Conservation (phyloP, 2,113 vertebrate species). For the Condylura cristata region DNA sequence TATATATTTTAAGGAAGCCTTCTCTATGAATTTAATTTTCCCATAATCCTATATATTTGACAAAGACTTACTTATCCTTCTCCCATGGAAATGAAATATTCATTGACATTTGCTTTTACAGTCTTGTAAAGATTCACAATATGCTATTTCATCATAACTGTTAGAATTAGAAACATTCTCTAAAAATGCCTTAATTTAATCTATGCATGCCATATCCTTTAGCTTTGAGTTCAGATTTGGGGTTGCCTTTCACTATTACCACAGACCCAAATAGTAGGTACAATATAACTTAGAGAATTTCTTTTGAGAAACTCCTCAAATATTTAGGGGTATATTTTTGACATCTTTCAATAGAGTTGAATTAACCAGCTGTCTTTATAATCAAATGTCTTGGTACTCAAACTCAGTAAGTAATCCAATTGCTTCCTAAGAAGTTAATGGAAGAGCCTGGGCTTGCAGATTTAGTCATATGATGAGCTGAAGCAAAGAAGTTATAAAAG, state of each 20-base stretch:
- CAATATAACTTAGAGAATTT: background rate
- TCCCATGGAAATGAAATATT: conserved; percentile 18
- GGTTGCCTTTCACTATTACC: background rate
- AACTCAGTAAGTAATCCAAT: conserved; percentile 76
- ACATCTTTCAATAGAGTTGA: conserved; percentile 30
- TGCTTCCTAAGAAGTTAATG: conserved; percentile 70
- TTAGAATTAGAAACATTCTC: background rate
- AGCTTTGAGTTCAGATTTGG: background rate
- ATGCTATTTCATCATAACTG: background rate
- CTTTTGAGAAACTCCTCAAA: conserved; percentile 38
- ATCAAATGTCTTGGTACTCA: conserved; percentile 33
- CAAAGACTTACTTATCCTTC: background rate
- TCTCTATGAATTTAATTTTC: background rate
- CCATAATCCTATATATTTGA: background rate
- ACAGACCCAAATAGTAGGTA: background rate
- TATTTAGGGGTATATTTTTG: background rate
- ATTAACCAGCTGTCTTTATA: conserved; percentile 54
- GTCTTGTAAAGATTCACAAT: background rate
- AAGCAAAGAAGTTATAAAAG: conserved; percentile 73
- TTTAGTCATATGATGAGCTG: conserved; percentile 75
- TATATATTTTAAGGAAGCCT: conserved; percentile 13
- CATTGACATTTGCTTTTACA: background rate
- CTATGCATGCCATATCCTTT: background rate
- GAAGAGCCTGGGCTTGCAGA: conserved; percentile 59
- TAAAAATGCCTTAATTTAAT: conserved; percentile 23